Conservation (phyloP, 2,113 vertebrate species). For the Tringa solitaria region DNA sequence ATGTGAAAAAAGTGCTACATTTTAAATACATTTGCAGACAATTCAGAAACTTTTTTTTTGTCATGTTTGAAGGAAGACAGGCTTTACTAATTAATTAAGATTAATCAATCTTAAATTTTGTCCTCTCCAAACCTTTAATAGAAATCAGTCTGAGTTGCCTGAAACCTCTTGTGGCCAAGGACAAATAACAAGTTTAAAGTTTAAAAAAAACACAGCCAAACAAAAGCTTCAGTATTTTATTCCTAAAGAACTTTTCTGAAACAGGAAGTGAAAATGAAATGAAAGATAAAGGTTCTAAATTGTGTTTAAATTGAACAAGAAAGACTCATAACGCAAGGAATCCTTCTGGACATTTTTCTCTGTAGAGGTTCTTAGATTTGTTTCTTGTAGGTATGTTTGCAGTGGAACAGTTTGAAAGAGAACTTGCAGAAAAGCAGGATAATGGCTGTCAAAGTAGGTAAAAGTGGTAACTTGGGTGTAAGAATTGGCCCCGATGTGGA, state of each 20-base stretch:
- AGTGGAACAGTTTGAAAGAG: background rate
- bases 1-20: background rate
- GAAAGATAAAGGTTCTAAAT: background rate
- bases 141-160: background rate
- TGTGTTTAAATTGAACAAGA: background rate
- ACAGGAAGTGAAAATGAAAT: background rate
- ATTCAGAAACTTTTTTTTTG: background rate
- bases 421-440: background rate
- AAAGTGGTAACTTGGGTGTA: background rate
- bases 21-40: background rate
- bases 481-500: background rate
- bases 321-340: background rate
- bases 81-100: background rate
- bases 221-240: background rate
- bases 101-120: background rate
- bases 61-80: background rate
- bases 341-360: rapidly evolving
- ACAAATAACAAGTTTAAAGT: background rate
- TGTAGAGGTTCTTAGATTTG: background rate
- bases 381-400: background rate
- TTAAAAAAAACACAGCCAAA: background rate
- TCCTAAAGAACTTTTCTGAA: background rate
- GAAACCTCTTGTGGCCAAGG: background rate
- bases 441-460: background rate
- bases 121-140: background rate